A percentile compares a stretch with the other conserved stretches of the same genome.
Conservation (phyloP, 2,797 vertebrate species). For the Rhinella marina region DNA sequence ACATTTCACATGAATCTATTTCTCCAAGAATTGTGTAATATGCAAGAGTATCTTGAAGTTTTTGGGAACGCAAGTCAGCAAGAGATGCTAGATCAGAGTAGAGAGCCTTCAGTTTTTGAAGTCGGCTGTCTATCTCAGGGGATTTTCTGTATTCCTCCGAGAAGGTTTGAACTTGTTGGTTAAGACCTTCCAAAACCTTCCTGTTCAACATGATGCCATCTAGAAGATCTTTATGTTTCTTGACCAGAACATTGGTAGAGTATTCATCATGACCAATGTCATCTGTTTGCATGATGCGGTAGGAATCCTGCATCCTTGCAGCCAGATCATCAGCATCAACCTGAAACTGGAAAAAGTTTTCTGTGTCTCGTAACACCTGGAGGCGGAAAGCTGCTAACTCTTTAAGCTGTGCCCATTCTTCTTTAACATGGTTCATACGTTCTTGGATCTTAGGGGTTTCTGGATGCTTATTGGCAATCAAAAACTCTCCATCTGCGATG, state of each 20-base stretch:
- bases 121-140: constrained; percentile 85
- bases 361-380: constrained; percentile 85
- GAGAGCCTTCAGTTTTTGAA: constrained; percentile 82
- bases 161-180: constrained; percentile 82
- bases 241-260: constrained; percentile 84
- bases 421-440: constrained; percentile 76
- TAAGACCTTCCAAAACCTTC: constrained; percentile 80
- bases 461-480: constrained; percentile 82
- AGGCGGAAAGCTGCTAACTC: constrained; percentile 89
- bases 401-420: constrained; percentile 89
- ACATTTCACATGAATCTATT: constrained; percentile 91
- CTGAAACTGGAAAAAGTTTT: constrained; percentile 95
- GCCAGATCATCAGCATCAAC: constrained; percentile 90
- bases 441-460: constrained; percentile 78
- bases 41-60: constrained; percentile 85
- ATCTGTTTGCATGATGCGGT: constrained; percentile 79
- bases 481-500: constrained; percentile 78
- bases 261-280: constrained; percentile 92
- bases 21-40: constrained; percentile 94
- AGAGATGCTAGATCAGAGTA: constrained; percentile 84
- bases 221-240: constrained; percentile 84
- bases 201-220: constrained; percentile 82
- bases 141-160: constrained; percentile 86
- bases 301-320: constrained; percentile 84
- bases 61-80: constrained; percentile 83